These are phyloP conservation scores for Botia kubotai DNA, from an alignment of 2,797 vertebrate species.

Conservation along the genomic window DNA sequence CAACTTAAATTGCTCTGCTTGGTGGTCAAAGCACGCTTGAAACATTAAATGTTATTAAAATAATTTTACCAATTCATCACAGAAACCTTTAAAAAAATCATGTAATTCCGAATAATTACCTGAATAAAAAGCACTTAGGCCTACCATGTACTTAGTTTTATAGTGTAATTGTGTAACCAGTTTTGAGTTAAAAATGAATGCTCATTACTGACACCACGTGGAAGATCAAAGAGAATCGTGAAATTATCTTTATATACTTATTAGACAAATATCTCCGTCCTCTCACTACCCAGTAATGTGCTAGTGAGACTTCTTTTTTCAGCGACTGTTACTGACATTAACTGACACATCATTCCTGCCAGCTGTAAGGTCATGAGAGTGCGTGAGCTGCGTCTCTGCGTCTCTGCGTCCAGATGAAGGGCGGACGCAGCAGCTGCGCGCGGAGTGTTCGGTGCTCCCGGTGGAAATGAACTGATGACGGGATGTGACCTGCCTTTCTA, in stretches of 20 bases:
- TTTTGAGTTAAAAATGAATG: background rate
- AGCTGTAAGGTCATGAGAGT: conserved; percentile 11
- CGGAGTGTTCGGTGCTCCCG: background rate
- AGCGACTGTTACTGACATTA: background rate
- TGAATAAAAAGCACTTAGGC: too few relatives aligned
- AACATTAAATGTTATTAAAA: too few relatives aligned
- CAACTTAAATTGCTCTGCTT: too few relatives aligned
- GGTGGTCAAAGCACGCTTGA: too few relatives aligned
- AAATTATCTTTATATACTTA: background rate
- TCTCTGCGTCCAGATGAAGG: conserved; percentile 4
- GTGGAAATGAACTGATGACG: background rate
- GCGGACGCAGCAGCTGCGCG: background rate
- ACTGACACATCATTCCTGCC: conserved; percentile 2
- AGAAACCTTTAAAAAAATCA: background rate
- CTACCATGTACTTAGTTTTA: background rate
- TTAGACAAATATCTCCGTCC: background rate
- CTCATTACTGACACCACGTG: background rate
- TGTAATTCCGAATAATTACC: background rate
- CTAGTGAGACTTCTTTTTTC: background rate
- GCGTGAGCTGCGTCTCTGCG: background rate
- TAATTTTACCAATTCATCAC: too few relatives aligned
- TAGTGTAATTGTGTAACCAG: background rate
- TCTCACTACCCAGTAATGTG: background rate
- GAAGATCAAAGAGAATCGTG: background rate
- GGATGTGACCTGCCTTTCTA: conserved; percentile 10